Evolutionary conservation across 2,888 invertebrate species (phyloP).

Genomic region (Stenodera caucasica): DNA sequence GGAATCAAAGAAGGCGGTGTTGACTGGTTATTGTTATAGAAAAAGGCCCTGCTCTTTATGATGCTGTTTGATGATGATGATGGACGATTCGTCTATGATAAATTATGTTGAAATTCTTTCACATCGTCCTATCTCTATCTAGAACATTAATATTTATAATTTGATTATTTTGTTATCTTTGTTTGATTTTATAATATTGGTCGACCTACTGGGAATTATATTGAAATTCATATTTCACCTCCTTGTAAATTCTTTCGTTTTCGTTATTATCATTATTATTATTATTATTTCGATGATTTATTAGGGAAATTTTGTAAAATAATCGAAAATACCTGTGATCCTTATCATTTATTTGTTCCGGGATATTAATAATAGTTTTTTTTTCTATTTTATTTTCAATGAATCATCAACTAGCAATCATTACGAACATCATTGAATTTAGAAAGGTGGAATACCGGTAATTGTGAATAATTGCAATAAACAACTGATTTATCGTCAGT

Average conservation of each 20-base stretch:
- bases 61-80: conserved; percentile 30
- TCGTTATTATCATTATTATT: background rate
- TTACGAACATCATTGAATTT: background rate
- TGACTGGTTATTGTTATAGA: conserved; percentile 44
- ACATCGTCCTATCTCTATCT: background rate
- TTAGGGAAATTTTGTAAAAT: background rate
- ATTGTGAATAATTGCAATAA: background rate
- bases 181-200: conserved; percentile 8
- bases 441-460: background rate
- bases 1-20: conserved; percentile 44
- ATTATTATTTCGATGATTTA: background rate
- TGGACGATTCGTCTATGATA: conserved; percentile 44
- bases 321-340: background rate
- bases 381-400: background rate
- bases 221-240: conserved; percentile 21
- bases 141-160: background rate
- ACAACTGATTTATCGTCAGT: background rate
- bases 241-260: background rate
- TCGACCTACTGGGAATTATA: conserved; percentile 22
- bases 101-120: conserved; percentile 41
- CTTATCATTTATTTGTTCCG: background rate
- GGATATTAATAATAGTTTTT: background rate
- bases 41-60: conserved; percentile 31
- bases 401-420: background rate
- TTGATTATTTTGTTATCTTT: background rate